Base-by-base conservation (phyloP, 1,140 invertebrate genomes). In the Drosophila kepulauana region DNA sequence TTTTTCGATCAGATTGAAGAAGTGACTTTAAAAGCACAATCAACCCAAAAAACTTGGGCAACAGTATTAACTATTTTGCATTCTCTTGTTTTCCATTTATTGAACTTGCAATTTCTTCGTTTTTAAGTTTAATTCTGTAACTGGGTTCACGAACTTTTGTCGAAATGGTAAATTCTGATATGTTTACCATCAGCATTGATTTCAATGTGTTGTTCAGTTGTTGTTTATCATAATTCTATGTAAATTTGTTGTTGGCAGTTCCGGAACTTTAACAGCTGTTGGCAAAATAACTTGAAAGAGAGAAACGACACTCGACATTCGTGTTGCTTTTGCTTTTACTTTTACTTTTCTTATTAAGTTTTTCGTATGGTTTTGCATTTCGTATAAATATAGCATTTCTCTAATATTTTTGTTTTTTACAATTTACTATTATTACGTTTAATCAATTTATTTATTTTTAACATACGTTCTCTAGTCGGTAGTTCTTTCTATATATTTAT, bases 351-450 rank as follows among this genome's bases (percentile, higher is more conserved):
- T 25, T 25, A 25, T 25, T 25, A 25, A 8, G 30, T 33, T 33
- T 33, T 33, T 33, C 30, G 30, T 33, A 6, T 33, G 30, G 3
- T 13, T 46, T 30, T 48, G 6, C 5, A 4, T 45, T 56, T 65
- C 16, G 41, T 52, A 67, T 51, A 73, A 57, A 66, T 62, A 57
- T 76, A 38, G 28, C 13, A 41, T 28, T 71, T 71, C 20, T 57
- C 11, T 54, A 52, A 30, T 67, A 57, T 25, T 35, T 61, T 46
- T 11, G 15, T 45, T 49, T 45, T 56, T 38, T 61, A 25, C 43
- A 11, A 41, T 58, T 59, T n/a, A 1, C 41, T 49, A 63, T 57
- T 58, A 5, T 66, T 35, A 5, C 28, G 20, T 49, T 33, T 20
- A 35, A 33, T 51, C 30, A 52, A 46, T 11, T 15, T 35, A 28